phyloP scores from a whole-genome alignment of 2,113 vertebrate genomes.

The Pseudorasbora parva region DNA sequence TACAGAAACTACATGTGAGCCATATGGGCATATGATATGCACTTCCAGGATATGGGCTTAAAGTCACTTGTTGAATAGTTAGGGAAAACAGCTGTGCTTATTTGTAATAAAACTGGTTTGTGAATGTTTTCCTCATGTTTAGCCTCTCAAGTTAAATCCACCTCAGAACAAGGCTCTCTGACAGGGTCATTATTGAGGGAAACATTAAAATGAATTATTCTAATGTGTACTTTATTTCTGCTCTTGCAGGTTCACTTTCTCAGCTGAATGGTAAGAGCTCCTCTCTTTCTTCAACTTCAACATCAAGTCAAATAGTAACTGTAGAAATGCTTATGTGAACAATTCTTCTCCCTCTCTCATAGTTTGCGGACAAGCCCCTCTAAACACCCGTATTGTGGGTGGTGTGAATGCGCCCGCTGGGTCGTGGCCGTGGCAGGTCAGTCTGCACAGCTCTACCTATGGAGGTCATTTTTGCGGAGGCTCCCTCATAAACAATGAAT shows the following conservation, averaged over 20 bases:
- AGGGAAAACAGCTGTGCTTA: no score
- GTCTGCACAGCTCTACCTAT: neutral
- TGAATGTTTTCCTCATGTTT: neutral
- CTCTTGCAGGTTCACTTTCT: constrained; percentile 29
- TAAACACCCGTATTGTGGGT: constrained; percentile 49
- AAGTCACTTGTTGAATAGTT: neutral
- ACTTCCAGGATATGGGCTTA: neutral
- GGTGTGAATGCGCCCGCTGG: constrained; percentile 3
- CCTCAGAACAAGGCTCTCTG: neutral
- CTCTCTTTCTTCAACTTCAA: neutral
- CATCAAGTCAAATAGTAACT: neutral
- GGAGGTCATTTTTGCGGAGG: constrained; percentile 47
- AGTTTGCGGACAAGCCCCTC: constrained; percentile 44
- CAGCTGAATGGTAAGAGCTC: constrained; percentile 28
- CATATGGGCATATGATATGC: neutral
- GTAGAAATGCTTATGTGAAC: neutral
- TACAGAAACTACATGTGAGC: neutral
- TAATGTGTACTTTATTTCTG: neutral
- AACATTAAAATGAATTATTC: neutral
- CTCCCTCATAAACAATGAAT: constrained; percentile 48
- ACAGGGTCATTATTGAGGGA: neutral
- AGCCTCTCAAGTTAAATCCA: neutral
- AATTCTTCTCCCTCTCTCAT: neutral
- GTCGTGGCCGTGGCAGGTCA: constrained; percentile 51
- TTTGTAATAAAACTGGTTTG: neutral